Evolutionary conservation across 1,140 invertebrate species (phyloP).

Genomic region (Aphidius ervi): DNA sequence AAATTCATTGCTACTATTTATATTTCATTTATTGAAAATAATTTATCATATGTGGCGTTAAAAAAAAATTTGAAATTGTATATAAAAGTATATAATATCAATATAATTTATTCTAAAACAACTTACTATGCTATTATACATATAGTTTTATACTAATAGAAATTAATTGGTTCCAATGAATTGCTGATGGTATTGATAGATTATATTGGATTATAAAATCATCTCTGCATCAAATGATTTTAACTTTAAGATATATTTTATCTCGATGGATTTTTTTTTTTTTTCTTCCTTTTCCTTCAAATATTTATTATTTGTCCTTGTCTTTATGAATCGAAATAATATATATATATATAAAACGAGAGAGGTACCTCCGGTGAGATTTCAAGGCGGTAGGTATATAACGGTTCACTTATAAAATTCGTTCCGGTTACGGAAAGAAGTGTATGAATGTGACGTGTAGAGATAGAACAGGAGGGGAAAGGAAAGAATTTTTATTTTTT

Average conservation of each 20-base stretch:
- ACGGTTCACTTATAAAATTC: slow-evolving; percentile 33
- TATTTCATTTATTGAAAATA: no score
- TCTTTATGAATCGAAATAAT: slow-evolving; percentile 9
- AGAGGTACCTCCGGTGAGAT: slow-evolving; percentile 17
- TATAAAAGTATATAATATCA: no score
- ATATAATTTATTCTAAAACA: no score
- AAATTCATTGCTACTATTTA: not conserved
- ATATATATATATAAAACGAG: slow-evolving; percentile 2
- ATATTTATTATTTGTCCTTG: slow-evolving; percentile 10
- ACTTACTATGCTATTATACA: no score
- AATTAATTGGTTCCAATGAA: no score
- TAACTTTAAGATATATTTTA: no score
- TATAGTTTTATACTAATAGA: no score
- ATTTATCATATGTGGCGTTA: no score
- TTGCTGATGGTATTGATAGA: no score
- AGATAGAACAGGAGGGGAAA: not conserved
- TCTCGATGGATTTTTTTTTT: not conserved
- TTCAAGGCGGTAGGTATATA: slow-evolving; percentile 20
- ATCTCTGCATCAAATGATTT: no score
- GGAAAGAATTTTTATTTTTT: slow-evolving; percentile 12
- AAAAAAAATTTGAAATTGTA: no score
- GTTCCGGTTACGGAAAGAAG: slow-evolving; percentile 28
- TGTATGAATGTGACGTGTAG: slow-evolving; percentile 11
- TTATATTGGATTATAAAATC: no score
- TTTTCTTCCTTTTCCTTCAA: not conserved